These are phyloP conservation scores for Monochamus alternatus DNA, from an alignment of 2,888 invertebrate genomes.

Conservation along the genomic window DNA sequence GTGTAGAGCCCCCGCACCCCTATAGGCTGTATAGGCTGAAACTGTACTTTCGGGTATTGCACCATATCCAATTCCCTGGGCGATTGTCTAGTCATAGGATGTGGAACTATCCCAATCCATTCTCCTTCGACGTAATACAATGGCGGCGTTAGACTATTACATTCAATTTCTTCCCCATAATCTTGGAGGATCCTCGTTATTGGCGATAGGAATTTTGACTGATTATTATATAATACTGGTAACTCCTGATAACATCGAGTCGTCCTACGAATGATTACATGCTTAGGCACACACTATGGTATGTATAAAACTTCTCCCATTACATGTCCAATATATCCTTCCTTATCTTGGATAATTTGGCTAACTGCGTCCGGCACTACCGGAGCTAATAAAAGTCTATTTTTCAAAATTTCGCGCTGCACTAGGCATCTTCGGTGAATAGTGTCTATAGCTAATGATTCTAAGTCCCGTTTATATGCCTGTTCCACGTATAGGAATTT, in stretches of 20 bases:
- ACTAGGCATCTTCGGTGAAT: constrained; percentile 53
- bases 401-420: constrained; percentile 55
- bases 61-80: constrained; percentile 38
- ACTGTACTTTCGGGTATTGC: constrained; percentile 25
- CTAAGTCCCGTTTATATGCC: constrained; percentile 46
- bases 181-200: constrained; percentile 49
- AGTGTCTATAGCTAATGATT: constrained; percentile 52
- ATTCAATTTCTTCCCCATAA: constrained; percentile 42
- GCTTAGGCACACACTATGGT: constrained; percentile 54
- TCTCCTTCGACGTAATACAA: constrained; percentile 44
- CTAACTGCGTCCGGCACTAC: constrained; percentile 56
- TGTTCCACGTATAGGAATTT: constrained; percentile 60
- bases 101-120: constrained; percentile 48
- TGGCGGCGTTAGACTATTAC: constrained; percentile 46
- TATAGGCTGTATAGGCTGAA: constrained; percentile 47
- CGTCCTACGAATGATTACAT: constrained; percentile 45
- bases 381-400: constrained; percentile 52
- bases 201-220: constrained; percentile 52
- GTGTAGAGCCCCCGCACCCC: constrained; percentile 46
- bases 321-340: constrained; percentile 12
- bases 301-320: constrained; percentile 53
- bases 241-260: constrained; percentile 54
- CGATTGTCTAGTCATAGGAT: constrained; percentile 25
- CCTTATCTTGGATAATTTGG: constrained; percentile 51
- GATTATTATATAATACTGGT: constrained; percentile 50